phyloP scores from a whole-genome alignment of 92 coral and sea anemone species.

The Metridium senile region DNA sequence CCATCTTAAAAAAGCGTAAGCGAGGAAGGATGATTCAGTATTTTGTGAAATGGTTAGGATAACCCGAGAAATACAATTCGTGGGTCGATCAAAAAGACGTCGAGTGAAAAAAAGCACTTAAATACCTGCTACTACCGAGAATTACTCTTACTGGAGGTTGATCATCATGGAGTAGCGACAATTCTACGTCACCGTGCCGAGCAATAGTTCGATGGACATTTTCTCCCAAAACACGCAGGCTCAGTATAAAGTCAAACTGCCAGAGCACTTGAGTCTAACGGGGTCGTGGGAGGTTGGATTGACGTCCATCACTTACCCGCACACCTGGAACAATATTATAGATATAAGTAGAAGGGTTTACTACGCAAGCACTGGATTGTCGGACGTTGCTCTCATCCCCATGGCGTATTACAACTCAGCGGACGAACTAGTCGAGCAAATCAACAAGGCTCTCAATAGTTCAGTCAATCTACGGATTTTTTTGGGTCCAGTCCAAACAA shows the following conservation, averaged over 20 bases:
- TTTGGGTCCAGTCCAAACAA: no score
- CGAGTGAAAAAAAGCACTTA: not conserved
- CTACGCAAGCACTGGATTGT: not conserved
- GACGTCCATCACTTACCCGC: slow-evolving; percentile 28
- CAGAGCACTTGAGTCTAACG: slow-evolving; percentile 25
- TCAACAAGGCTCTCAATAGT: no score
- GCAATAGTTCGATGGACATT: slow-evolving; percentile 21
- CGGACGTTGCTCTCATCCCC: not conserved
- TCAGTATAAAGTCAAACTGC: slow-evolving; percentile 25
- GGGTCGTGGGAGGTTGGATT: slow-evolving; percentile 54
- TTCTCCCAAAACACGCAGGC: slow-evolving; percentile 29
- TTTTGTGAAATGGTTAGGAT: slow-evolving; percentile 35
- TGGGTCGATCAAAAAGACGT: slow-evolving; percentile 21
- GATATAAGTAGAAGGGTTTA: not conserved
- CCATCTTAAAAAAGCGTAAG: slow-evolving; percentile 8
- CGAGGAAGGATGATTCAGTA: slow-evolving; percentile 1
- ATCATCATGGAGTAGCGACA: slow-evolving; percentile 11
- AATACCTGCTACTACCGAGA: slow-evolving; percentile 3
- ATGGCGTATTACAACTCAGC: slow-evolving; percentile 15
- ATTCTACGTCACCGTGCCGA: slow-evolving; percentile 14
- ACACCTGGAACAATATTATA: slow-evolving; percentile 33
- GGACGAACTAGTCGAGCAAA: no score
- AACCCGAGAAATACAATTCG: slow-evolving; percentile 36
- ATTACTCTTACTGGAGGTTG: not conserved
- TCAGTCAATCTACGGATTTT: no score